Percentiles rank a stretch among this genome's conserved stretches.
These are phyloP conservation scores for Sebastes steindachneri DNA, from an alignment of 2,797 vertebrate species.

Conservation along the genomic window DNA sequence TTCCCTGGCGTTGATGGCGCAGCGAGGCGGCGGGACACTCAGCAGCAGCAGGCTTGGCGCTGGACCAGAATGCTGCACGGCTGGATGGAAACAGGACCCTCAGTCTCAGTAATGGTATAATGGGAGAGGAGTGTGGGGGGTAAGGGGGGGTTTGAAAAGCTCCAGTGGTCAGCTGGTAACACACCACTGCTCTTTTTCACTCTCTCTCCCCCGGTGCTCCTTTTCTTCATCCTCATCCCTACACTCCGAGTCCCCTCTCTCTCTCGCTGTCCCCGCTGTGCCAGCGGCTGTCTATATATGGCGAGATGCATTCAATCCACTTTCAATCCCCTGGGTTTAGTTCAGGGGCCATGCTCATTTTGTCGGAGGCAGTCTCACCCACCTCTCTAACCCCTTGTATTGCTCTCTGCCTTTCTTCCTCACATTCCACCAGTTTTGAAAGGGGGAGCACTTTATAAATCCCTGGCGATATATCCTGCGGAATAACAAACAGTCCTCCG, in stretches of 20 bases:
- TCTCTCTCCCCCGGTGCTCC: slow-evolving; percentile 25
- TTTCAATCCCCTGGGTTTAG: slow-evolving; percentile 80
- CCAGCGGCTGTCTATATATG: slow-evolving; percentile 67
- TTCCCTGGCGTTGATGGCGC: slow-evolving; percentile 52
- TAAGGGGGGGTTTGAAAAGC: slow-evolving; percentile 45
- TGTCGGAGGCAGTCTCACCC: slow-evolving; percentile 62
- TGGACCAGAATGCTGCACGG: slow-evolving; percentile 44
- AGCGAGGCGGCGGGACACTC: slow-evolving; percentile 39
- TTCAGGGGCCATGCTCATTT: slow-evolving; percentile 76
- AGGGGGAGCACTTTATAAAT: slow-evolving; percentile 57
- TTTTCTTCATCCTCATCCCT: slow-evolving; percentile 61
- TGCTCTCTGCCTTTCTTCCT: slow-evolving; percentile 59
- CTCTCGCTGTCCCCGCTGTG: slow-evolving; percentile 21
- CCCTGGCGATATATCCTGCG: slow-evolving; percentile 13
- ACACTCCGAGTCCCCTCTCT: slow-evolving; percentile 38
- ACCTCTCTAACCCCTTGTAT: slow-evolving; percentile 58
- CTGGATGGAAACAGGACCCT: slow-evolving; percentile 58
- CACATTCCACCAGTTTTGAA: slow-evolving; percentile 52
- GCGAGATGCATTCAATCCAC: slow-evolving; percentile 80
- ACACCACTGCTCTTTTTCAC: slow-evolving; percentile 72
- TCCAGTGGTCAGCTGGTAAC: slow-evolving; percentile 73
- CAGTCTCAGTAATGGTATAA: slow-evolving; percentile 67
- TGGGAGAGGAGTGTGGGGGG: slow-evolving; percentile 24
- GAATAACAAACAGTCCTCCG: slow-evolving; percentile 35
- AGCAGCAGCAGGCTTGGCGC: slow-evolving; percentile 52